Evolutionary conservation across 2,113 vertebrate genomes (phyloP).

Genomic region (Burhinus bistriatus): DNA sequence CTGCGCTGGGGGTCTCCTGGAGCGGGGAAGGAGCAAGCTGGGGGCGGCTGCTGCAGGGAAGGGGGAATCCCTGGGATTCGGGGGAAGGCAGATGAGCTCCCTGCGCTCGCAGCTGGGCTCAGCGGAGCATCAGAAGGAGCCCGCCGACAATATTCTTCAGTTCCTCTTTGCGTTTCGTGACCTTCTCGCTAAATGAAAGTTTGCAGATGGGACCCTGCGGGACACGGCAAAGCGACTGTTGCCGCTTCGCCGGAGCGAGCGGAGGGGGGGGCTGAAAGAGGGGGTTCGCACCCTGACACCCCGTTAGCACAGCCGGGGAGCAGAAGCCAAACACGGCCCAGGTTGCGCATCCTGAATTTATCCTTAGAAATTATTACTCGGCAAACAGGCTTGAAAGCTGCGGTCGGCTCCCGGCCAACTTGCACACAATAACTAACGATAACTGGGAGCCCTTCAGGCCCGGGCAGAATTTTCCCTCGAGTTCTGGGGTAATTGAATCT

Average conservation of each 20-base stretch:
- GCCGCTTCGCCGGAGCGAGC: neutral
- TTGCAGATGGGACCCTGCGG: neutral
- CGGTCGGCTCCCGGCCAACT: neutral
- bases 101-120: accelerated
- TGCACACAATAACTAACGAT: neutral
- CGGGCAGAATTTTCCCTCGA: neutral
- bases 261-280: no score
- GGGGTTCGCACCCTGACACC: neutral
- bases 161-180: neutral
- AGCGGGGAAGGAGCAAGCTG: neutral
- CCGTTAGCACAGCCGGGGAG: accelerated
- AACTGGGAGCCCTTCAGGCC: neutral
- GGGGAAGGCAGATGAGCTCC: neutral
- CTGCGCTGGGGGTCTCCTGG: neutral
- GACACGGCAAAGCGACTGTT: neutral
- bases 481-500: neutral
- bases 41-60: neutral
- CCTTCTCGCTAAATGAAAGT: neutral
- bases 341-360: neutral
- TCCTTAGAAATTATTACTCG: neutral
- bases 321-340: neutral
- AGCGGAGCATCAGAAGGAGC: neutral
- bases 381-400: neutral
- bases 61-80: neutral
- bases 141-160: neutral